These are phyloP conservation scores for Dasyurus viverrinus DNA, from an alignment of 2,113 vertebrate species.

Conservation along the genomic window DNA sequence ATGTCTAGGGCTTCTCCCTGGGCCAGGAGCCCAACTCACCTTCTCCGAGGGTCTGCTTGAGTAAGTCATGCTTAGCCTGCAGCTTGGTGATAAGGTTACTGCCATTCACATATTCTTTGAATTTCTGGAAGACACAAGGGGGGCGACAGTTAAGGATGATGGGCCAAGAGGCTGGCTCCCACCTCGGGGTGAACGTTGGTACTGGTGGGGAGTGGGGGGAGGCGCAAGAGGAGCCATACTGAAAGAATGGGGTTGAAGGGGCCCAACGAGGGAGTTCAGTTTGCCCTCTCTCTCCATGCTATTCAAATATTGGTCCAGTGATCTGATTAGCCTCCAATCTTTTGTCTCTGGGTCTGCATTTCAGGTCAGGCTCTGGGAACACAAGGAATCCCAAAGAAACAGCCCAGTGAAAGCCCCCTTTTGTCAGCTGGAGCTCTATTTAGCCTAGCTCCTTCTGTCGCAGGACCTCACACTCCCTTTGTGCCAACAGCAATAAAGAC, in stretches of 20 bases:
- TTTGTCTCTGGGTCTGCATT: constrained; percentile 43
- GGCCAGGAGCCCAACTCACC: constrained; percentile 83
- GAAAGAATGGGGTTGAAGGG: not conserved
- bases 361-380: constrained; percentile 16
- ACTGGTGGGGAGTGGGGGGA: not conserved
- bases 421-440: constrained; percentile 23
- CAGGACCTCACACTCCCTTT: not conserved
- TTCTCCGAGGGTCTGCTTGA: constrained; percentile 98
- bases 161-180: not conserved
- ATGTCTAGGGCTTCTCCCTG: not conserved
- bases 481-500: constrained; percentile 33
- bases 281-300: constrained; percentile 1
- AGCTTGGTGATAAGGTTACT: constrained; percentile 98
- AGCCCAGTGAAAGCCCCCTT: constrained; percentile 56
- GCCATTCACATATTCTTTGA: constrained; percentile 98
- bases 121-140: constrained; percentile 89
- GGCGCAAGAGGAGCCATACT: not conserved
- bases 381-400: constrained; percentile 35
- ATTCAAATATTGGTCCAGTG: constrained; percentile 16
- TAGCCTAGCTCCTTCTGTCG: constrained; percentile 29
- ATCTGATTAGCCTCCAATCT: constrained; percentile 5
- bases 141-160: not conserved
- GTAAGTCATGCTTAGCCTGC: constrained; percentile 97
- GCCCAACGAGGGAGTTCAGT: not conserved
- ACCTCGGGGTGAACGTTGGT: not conserved